Conservation (phyloP, 2,888 invertebrate species). For the Chymomyza amoena region DNA sequence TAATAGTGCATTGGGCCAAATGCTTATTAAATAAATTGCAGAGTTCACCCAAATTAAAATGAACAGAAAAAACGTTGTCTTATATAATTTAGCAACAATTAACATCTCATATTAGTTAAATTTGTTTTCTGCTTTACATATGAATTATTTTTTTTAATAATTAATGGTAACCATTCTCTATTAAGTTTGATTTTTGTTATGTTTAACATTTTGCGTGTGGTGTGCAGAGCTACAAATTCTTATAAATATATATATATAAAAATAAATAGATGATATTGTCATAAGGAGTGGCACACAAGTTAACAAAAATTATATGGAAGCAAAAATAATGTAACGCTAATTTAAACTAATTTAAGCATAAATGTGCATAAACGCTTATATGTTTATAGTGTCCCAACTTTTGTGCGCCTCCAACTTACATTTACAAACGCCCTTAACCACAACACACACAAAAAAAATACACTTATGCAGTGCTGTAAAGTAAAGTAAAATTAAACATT, state of each 20-base stretch:
- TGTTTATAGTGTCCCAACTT: neutral
- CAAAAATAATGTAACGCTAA: neutral
- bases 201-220: neutral
- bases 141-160: neutral
- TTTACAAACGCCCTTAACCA: neutral
- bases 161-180: neutral
- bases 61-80: neutral
- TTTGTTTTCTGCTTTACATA: neutral
- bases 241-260: conserved; percentile 13
- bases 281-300: neutral
- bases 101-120: neutral
- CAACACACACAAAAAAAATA: neutral
- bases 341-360: conserved; percentile 27
- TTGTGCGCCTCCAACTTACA: neutral
- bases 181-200: neutral
- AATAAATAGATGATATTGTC: conserved; percentile 6
- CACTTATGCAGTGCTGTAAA: conserved; percentile 1
- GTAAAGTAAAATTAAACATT: conserved; percentile 8
- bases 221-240: neutral
- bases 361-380: conserved; percentile 46
- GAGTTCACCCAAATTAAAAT: neutral
- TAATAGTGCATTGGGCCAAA: neutral
- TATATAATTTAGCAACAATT: neutral
- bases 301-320: neutral
- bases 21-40: neutral